Evolutionary conservation across 1,140 invertebrate genomes (phyloP), one percentile per base, ranked within the genome.

Genomic region (Hyphantria cunea): DNA sequence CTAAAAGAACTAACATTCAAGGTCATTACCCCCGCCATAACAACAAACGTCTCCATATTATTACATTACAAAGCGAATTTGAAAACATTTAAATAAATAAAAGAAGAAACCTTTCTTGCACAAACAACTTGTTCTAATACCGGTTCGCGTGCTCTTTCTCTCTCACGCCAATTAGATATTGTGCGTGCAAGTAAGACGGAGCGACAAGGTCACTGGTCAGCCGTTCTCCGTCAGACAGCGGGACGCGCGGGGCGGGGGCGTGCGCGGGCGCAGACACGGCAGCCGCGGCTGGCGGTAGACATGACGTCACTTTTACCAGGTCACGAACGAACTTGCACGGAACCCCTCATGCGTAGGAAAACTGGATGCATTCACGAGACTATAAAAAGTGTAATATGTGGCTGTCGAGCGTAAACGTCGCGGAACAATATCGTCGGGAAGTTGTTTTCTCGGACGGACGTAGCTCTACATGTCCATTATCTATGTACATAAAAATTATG

Each of bases 181-280:
- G 14, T 9, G 37, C 7, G 80, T 66, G 67, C 48, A 78, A 87
- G 72, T 31, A 74, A 68, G 80, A 84, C 60, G 65, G 70, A 70
- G 64, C 70, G 76, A 89, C 86, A 89, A 89, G 86, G 86, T 89
- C 85, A 86, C 85, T 79, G 85, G 85, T 86, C 84, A 89, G 80
- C 83, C 83, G 79, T 76, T 84, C 84, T 82, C 82, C 60, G 71
- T 76, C 82, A 88, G 83, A 85, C 84, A 76, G 82, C 75, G 77
- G 78, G 79, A 66, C 74, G 77, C 70, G 82, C 64, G 76, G 82
- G 73, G 67, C 56, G 70, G 51, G 55, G 64, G 67, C 42, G 62
- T 66, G 81, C 76, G 80, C 76, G 75, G 70, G 80, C 77, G 75
- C 68, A 70, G 76, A 80, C 74, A 83, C 78, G 79, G 78, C 79